These are phyloP conservation scores for Tetheella fluctuosa DNA, from an alignment of 2,888 invertebrate genomes.

Conservation along the genomic window DNA sequence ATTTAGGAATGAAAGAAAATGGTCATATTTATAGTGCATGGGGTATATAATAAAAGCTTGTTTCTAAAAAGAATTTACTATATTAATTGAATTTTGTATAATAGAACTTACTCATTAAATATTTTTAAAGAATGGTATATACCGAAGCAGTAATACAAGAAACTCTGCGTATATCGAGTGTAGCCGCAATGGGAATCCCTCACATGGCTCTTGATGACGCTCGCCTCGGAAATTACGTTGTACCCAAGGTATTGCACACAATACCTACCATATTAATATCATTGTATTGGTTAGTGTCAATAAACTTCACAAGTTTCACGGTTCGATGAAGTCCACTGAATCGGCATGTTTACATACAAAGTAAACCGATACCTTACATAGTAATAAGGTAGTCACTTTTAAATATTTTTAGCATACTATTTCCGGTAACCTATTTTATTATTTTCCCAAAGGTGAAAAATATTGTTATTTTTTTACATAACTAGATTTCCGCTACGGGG, in stretches of 20 bases:
- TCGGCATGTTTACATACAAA: not conserved
- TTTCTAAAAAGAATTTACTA: no score
- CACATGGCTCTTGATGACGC: slow-evolving; percentile 90
- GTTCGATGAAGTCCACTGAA: not conserved
- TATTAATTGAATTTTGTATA: no score
- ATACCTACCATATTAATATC: no score
- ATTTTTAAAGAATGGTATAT: slow-evolving; percentile 87
- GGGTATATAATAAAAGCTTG: no score
- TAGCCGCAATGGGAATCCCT: slow-evolving; percentile 90
- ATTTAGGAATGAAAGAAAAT: no score
- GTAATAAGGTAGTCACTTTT: no score
- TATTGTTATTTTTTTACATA: not conserved
- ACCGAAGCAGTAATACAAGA: slow-evolving; percentile 91
- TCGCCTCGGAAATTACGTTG: slow-evolving; percentile 86
- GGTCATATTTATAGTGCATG: no score
- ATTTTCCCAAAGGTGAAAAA: not conserved
- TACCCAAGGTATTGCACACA: slow-evolving; percentile 90
- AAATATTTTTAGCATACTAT: no score
- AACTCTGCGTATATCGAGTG: slow-evolving; percentile 89
- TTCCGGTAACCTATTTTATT: not conserved
- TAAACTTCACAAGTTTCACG: not conserved
- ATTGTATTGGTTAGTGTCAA: not conserved
- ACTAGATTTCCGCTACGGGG: no score
- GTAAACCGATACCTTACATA: no score
- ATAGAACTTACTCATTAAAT: no score